Conservation (phyloP, 2,888 invertebrate genomes). For the Lepidocyrtinus sp. region DNA sequence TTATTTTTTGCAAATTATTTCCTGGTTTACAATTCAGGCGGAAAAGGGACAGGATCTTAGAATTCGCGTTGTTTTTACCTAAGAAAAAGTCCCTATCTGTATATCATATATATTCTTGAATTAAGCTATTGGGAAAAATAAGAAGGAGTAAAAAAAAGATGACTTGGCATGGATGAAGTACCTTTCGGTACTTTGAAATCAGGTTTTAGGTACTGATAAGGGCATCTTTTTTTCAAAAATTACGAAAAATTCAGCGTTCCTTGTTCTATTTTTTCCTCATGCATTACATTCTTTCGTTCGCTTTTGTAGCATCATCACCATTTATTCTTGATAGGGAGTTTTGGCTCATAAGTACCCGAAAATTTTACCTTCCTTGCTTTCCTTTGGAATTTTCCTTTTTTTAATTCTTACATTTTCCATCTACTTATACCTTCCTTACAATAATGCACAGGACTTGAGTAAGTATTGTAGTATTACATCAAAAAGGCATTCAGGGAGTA, state of each 20-base stretch:
- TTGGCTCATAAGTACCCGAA: not conserved
- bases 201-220: not conserved
- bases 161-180: not conserved
- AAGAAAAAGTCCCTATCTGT: not conserved
- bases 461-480: too few species aligned
- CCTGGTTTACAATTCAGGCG: slow-evolving; percentile 55
- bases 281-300: not conserved
- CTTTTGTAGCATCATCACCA: not conserved
- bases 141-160: not conserved
- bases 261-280: slow-evolving; percentile 5
- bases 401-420: too few species aligned
- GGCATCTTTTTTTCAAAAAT: not conserved
- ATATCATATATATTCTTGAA: not conserved
- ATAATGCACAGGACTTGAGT: too few species aligned
- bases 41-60: slow-evolving; percentile 37
- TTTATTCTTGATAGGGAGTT: not conserved
- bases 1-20: slow-evolving; percentile 51
- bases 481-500: too few species aligned
- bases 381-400: not conserved
- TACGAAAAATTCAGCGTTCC: not conserved
- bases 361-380: slow-evolving; percentile 3
- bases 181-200: not conserved
- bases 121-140: not conserved
- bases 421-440: too few species aligned
- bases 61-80: slow-evolving; percentile 1